These are phyloP conservation scores for Gila orcuttii DNA, from an alignment of 2,113 vertebrate genomes.

Conservation along the genomic window DNA sequence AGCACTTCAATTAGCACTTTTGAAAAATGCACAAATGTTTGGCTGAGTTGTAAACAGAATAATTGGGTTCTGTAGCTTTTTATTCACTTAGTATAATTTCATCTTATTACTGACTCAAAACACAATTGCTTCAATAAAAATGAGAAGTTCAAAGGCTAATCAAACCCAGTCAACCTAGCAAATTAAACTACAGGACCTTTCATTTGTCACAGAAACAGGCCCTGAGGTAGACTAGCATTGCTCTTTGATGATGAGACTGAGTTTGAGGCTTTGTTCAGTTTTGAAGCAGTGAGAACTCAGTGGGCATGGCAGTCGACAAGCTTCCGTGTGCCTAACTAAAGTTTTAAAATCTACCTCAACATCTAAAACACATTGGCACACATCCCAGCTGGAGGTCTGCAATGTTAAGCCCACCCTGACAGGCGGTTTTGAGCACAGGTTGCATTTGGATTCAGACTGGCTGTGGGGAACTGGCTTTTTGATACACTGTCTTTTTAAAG, in stretches of 20 bases:
- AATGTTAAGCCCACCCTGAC: conserved; percentile 25
- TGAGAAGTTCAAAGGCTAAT: background rate
- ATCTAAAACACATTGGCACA: background rate
- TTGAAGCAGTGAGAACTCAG: background rate
- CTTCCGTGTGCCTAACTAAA: conserved; percentile 1
- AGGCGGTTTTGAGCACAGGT: background rate
- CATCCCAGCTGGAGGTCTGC: background rate
- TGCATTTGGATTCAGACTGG: conserved; percentile 13
- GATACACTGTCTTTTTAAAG: conserved; percentile 24
- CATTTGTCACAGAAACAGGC: conserved; percentile 12
- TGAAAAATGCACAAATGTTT: conserved; percentile 8
- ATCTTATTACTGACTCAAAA: background rate
- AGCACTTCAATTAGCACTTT: conserved; percentile 3
- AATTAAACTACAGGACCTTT: background rate
- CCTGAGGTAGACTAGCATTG: background rate
- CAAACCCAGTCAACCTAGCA: background rate
- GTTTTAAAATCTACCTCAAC: background rate
- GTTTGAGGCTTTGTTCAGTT: background rate
- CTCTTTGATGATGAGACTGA: background rate
- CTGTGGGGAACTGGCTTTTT: conserved; percentile 22
- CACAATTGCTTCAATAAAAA: background rate
- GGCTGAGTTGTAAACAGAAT: background rate
- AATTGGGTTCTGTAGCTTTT: background rate
- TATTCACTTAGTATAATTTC: background rate
- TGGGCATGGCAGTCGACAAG: background rate